These are phyloP conservation scores for Emydura subglobosa DNA, from an alignment of 2,113 vertebrate genomes.

Conservation along the genomic window DNA sequence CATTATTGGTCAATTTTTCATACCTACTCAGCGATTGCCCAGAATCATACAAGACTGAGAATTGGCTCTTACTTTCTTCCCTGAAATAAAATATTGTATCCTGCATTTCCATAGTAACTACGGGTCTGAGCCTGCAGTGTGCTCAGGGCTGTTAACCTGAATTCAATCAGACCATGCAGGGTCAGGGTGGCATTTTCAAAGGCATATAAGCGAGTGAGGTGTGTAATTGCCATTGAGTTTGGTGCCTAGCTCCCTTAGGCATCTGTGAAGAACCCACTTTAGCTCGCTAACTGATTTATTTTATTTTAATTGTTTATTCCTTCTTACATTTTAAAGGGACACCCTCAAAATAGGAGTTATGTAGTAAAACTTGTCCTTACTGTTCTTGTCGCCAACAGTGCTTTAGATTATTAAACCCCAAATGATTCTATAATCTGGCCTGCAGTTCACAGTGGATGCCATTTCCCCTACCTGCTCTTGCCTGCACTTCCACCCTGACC, in stretches of 20 bases:
- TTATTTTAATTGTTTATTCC: not conserved
- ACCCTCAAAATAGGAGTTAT: not conserved
- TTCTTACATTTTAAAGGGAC: not conserved
- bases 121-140: not conserved
- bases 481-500: not conserved
- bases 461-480: not conserved
- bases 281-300: not conserved
- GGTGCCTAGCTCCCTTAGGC: accelerated
- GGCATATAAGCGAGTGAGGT: accelerated
- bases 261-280: accelerated
- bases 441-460: not conserved
- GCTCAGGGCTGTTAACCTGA: not conserved
- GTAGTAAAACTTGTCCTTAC: not conserved
- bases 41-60: not conserved
- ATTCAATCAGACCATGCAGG: accelerated
- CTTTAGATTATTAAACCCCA: constrained; percentile 35
- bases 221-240: accelerated
- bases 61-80: not conserved
- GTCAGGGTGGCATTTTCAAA: accelerated
- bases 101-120: accelerated
- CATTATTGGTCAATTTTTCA: not conserved
- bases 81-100: not conserved
- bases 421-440: constrained; percentile 45
- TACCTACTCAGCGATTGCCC: not conserved
- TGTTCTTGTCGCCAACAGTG: not conserved